Conservation (phyloP, 2,888 invertebrate species). For the Thelaira solivaga region DNA sequence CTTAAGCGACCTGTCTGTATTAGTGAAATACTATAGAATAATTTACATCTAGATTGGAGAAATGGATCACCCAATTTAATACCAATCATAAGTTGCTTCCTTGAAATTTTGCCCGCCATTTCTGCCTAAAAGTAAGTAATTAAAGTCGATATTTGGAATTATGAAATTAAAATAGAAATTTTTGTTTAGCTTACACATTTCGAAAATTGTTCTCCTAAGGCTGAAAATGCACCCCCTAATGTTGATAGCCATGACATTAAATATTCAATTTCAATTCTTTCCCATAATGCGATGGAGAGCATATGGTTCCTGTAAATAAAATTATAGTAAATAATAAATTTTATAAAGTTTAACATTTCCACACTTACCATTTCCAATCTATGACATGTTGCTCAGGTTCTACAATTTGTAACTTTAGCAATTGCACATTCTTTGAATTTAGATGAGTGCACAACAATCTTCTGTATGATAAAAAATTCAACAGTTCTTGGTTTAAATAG, state of each 20-base stretch:
- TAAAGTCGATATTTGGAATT: neutral
- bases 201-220: constrained; percentile 91
- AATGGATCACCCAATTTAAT: constrained; percentile 88
- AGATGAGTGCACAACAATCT: constrained; percentile 58
- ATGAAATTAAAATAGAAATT: neutral
- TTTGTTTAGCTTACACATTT: constrained; percentile 81
- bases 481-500: constrained; percentile 70
- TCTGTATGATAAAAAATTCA: constrained; percentile 66
- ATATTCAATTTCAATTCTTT: constrained; percentile 86
- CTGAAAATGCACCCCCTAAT: constrained; percentile 96
- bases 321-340: neutral
- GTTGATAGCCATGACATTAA: constrained; percentile 97
- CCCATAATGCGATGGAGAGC: constrained; percentile 79
- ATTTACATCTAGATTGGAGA: constrained; percentile 87
- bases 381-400: constrained; percentile 81
- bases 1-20: constrained; percentile 88
- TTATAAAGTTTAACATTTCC: neutral
- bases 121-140: constrained; percentile 81
- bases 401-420: constrained; percentile 78
- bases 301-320: constrained; percentile 78
- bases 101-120: constrained; percentile 91
- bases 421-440: constrained; percentile 60
- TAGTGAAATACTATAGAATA: constrained; percentile 91
- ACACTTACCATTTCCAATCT: constrained; percentile 83
- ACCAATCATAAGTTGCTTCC: constrained; percentile 89